These are phyloP conservation scores for Cataglyphis hispanica DNA, from an alignment of 1,140 invertebrate species.

Conservation along the genomic window DNA sequence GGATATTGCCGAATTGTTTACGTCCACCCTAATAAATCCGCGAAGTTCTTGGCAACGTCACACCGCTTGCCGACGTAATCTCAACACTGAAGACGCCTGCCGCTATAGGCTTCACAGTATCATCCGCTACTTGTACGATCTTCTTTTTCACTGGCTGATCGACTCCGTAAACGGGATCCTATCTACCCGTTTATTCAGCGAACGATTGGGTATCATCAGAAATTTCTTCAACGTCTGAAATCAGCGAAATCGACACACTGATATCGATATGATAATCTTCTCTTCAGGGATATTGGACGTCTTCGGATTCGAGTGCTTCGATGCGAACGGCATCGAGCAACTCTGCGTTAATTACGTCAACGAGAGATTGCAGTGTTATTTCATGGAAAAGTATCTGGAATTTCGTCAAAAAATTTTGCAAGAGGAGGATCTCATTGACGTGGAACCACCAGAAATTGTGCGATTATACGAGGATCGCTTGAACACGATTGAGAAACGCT, in stretches of 20 bases:
- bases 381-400: slow-evolving; percentile 89
- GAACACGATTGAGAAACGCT: slow-evolving; percentile 83
- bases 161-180: slow-evolving; percentile 73
- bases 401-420: slow-evolving; percentile 88
- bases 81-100: slow-evolving; percentile 74
- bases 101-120: slow-evolving; percentile 77
- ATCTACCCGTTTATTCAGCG: slow-evolving; percentile 63
- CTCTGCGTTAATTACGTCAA: slow-evolving; percentile 93
- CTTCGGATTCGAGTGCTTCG: slow-evolving; percentile 91
- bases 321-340: slow-evolving; percentile 91
- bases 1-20: slow-evolving; percentile 40
- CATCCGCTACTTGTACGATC: slow-evolving; percentile 77
- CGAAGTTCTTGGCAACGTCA: slow-evolving; percentile 36
- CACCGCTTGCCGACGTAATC: slow-evolving; percentile 62
- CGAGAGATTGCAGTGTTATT: slow-evolving; percentile 90
- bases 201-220: slow-evolving; percentile 75
- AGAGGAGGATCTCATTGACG: slow-evolving; percentile 87
- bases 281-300: slow-evolving; percentile 88
- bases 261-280: background rate
- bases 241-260: background rate
- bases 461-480: slow-evolving; percentile 87
- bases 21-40: slow-evolving; percentile 60
- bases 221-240: background rate
- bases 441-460: slow-evolving; percentile 43
- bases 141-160: slow-evolving; percentile 78